phyloP scores from a whole-genome alignment of 2,797 vertebrate genomes.

The Rhincodon typus region DNA sequence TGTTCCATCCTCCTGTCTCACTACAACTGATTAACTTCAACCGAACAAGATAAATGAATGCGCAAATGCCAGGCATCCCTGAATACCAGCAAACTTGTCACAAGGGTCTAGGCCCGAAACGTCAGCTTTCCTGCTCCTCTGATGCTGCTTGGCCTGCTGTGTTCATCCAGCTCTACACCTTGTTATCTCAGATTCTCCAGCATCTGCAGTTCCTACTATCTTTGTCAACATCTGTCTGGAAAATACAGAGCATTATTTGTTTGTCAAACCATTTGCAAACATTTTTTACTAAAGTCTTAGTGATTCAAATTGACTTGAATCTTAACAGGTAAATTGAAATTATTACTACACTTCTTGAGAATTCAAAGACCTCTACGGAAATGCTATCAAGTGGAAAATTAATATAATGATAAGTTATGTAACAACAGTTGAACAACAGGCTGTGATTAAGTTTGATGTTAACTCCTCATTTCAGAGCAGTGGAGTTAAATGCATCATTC shows the following conservation, averaged over 20 bases:
- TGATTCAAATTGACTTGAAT: constrained; percentile 26
- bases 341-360: not conserved
- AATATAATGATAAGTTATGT: not conserved
- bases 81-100: not conserved
- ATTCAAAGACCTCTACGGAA: not conserved
- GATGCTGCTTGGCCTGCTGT: too few species aligned
- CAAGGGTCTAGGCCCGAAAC: too few species aligned
- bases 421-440: not conserved
- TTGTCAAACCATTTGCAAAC: not conserved
- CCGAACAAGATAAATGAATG: not conserved
- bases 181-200: too few species aligned
- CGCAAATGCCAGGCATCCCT: not conserved
- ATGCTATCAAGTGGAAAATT: not conserved
- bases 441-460: not conserved
- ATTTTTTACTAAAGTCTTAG: not conserved
- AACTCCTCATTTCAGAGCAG: not conserved
- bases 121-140: too few species aligned
- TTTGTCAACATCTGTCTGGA: too few species aligned
- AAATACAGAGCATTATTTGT: not conserved
- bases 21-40: not conserved
- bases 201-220: too few species aligned
- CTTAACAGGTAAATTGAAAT: constrained; percentile 14
- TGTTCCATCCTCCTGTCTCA: not conserved
- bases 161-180: too few species aligned
- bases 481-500: not conserved